Conservation (phyloP, 2,113 vertebrate genomes). For the Verasper variegatus region DNA sequence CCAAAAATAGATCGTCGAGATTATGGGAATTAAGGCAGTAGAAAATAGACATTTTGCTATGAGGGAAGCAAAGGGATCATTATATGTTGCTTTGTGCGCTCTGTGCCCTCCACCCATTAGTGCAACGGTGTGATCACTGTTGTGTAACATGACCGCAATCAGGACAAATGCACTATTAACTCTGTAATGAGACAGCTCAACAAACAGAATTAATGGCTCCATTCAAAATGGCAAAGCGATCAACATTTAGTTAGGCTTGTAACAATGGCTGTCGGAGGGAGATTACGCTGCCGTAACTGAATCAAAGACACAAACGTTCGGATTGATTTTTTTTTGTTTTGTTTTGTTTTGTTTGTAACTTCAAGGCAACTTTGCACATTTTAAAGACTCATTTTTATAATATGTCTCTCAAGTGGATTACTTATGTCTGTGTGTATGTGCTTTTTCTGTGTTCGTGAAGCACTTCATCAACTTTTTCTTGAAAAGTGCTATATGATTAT, state of each 20-base stretch:
- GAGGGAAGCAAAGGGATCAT: constrained; percentile 16
- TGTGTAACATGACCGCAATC: constrained; percentile 70
- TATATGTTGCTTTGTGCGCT: constrained; percentile 12
- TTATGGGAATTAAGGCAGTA: not conserved
- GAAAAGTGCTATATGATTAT: no score
- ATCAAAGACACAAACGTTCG: not conserved
- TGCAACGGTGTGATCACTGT: constrained; percentile 62
- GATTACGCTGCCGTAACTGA: not conserved
- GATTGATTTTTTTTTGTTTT: not conserved
- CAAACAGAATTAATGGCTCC: constrained; percentile 75
- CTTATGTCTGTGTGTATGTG: no score
- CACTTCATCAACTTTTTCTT: no score
- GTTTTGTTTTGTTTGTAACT: not conserved
- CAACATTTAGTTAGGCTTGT: constrained; percentile 58
- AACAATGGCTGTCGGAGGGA: constrained; percentile 35
- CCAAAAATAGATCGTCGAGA: not conserved
- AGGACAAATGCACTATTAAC: constrained; percentile 77
- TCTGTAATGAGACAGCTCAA: constrained; percentile 78
- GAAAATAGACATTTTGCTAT: not conserved
- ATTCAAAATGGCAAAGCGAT: constrained; percentile 60
- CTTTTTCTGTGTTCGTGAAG: no score
- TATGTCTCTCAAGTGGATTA: no score
- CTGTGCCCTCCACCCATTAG: constrained; percentile 51
- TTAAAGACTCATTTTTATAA: no score
- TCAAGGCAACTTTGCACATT: not conserved